These are phyloP conservation scores for Potamilus streckersoni DNA, from an alignment of 1,140 invertebrate species.

Conservation along the genomic window DNA sequence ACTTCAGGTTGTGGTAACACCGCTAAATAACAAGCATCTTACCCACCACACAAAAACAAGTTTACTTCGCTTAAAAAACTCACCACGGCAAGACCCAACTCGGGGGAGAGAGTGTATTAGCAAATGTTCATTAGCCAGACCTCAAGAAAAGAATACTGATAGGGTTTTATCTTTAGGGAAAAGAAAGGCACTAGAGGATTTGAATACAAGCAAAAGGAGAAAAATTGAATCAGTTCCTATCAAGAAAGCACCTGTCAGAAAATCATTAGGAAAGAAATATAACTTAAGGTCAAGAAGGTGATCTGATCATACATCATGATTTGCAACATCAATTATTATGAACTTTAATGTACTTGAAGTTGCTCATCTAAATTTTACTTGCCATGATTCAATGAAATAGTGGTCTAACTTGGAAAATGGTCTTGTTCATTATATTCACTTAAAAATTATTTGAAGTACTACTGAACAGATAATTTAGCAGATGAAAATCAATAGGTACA, in stretches of 20 bases:
- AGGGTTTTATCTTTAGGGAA: slow-evolving; percentile 1
- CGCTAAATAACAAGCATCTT: slow-evolving; percentile 40
- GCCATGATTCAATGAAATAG: not conserved
- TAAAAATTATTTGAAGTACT: too few species aligned
- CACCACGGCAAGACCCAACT: slow-evolving; percentile 35
- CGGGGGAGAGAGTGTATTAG: slow-evolving; percentile 23
- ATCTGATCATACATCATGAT: not conserved
- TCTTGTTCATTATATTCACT: not conserved
- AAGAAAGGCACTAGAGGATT: slow-evolving; percentile 12
- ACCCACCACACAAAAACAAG: slow-evolving; percentile 53
- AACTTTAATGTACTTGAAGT: not conserved
- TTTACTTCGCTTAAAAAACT: slow-evolving; percentile 45
- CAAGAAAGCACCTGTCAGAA: slow-evolving; percentile 6
- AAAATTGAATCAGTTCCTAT: slow-evolving; percentile 11
- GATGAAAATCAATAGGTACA: too few species aligned
- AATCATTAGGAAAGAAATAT: slow-evolving; percentile 29
- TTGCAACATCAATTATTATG: not conserved
- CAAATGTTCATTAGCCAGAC: not conserved
- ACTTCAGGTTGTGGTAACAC: slow-evolving; percentile 47
- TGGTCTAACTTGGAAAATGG: not conserved
- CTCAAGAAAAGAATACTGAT: slow-evolving; percentile 14
- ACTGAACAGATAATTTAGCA: not conserved
- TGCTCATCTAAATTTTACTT: slow-evolving; percentile 5
- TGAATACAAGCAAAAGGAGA: slow-evolving; percentile 32
- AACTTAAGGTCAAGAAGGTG: slow-evolving; percentile 34